These are phyloP conservation scores for Trichomalopsis sarcophagae DNA, from an alignment of 1,140 invertebrate genomes.

Conservation along the genomic window DNA sequence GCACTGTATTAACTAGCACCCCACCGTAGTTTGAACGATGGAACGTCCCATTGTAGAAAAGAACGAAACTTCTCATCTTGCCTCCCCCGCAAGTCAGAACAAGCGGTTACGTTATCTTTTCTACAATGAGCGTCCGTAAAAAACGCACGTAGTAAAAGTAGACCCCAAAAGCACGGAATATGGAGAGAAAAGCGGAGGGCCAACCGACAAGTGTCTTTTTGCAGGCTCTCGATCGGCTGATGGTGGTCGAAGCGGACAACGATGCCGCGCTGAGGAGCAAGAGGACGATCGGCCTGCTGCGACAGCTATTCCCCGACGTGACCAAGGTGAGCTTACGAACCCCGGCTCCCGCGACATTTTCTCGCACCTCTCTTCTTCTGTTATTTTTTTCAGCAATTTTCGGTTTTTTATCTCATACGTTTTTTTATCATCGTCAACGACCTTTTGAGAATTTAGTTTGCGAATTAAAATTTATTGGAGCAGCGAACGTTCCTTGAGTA, in stretches of 20 bases:
- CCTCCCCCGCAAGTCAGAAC: too few relatives aligned
- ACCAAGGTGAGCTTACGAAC: slow-evolving; percentile 79
- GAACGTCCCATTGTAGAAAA: too few relatives aligned
- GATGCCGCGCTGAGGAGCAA: slow-evolving; percentile 81
- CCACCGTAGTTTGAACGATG: too few relatives aligned
- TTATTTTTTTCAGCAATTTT: slow-evolving; percentile 17
- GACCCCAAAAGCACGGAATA: not conserved
- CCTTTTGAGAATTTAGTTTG: not conserved
- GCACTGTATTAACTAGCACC: not conserved
- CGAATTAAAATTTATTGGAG: not conserved
- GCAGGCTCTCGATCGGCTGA: slow-evolving; percentile 76
- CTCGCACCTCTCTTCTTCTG: not conserved
- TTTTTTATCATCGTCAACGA: not conserved
- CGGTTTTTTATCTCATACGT: not conserved
- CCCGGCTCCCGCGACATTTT: not conserved
- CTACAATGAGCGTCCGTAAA: not conserved
- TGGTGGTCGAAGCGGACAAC: slow-evolving; percentile 73
- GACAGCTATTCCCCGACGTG: slow-evolving; percentile 83
- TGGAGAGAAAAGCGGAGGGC: slow-evolving; percentile 8
- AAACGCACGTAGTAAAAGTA: not conserved
- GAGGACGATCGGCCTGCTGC: slow-evolving; percentile 83
- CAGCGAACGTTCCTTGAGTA: not conserved
- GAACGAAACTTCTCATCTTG: too few relatives aligned
- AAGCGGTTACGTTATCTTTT: too few relatives aligned
- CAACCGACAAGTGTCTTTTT: slow-evolving; percentile 51